These are phyloP conservation scores for Leptarthrus brevirostris DNA, from an alignment of 2,888 invertebrate species.

Conservation along the genomic window DNA sequence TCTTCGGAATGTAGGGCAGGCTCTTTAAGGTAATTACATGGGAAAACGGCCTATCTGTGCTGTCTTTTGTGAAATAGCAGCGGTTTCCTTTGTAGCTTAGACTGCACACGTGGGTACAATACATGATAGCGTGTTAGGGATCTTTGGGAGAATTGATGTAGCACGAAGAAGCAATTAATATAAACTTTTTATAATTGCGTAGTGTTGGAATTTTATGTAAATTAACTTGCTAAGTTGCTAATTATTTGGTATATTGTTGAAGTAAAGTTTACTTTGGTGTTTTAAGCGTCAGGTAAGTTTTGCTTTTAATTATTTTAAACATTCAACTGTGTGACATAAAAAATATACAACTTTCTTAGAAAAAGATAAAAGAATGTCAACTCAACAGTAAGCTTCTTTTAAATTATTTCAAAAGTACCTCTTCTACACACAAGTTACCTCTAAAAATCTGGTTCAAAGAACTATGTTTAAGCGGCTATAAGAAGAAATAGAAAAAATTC, in stretches of 20 bases:
- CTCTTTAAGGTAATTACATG: conserved; percentile 13
- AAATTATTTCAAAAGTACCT: too few species aligned
- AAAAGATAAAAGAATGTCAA: too few species aligned
- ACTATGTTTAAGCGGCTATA: too few species aligned
- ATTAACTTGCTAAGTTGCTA: conserved; percentile 36
- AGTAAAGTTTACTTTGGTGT: neutral
- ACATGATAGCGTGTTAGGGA: conserved; percentile 24
- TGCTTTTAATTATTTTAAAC: too few species aligned
- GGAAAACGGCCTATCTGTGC: neutral
- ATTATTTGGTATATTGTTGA: neutral
- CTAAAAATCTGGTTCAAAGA: too few species aligned
- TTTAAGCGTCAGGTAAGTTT: too few species aligned
- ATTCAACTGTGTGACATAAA: too few species aligned
- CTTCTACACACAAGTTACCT: too few species aligned
- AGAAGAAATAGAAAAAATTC: too few species aligned
- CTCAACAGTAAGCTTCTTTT: too few species aligned
- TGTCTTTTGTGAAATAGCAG: conserved; percentile 3
- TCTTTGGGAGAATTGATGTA: conserved; percentile 12
- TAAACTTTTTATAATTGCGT: conserved; percentile 32
- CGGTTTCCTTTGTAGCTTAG: too few species aligned
- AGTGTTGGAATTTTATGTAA: conserved; percentile 26
- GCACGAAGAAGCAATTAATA: conserved; percentile 32
- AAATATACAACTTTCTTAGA: too few species aligned
- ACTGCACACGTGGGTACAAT: neutral
- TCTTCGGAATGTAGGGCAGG: conserved; percentile 21